A percentile compares a stretch with the other conserved stretches of the same genome.
phyloP scores from a whole-genome alignment of 2,113 vertebrate genomes.

The Paramormyrops kingsleyae region DNA sequence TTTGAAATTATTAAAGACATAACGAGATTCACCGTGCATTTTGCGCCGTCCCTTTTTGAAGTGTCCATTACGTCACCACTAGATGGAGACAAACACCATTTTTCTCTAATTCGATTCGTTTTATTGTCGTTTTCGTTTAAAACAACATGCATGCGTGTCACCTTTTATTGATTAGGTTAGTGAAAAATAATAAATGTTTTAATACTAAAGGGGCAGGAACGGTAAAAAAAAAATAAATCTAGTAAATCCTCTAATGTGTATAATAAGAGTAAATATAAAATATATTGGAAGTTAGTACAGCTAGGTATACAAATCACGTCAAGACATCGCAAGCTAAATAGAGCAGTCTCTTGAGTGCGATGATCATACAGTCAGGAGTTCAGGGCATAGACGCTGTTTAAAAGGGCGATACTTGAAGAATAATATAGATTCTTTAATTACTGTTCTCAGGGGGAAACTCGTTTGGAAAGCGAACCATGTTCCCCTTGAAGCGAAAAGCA shows the following conservation, averaged over 20 bases:
- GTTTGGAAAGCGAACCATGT: not conserved
- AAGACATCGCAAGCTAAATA: not conserved
- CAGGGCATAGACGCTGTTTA: not conserved
- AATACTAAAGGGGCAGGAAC: not conserved
- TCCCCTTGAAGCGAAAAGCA: not conserved
- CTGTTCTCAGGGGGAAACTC: not conserved
- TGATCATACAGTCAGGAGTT: not conserved
- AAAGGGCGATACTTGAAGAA: not conserved
- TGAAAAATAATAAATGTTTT: not conserved
- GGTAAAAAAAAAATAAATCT: not conserved
- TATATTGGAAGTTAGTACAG: not conserved
- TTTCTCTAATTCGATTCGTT: not conserved
- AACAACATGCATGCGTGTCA: not conserved
- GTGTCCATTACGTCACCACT: not conserved
- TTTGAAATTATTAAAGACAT: not conserved
- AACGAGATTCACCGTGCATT: not conserved
- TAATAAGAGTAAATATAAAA: not conserved
- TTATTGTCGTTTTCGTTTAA: not conserved
- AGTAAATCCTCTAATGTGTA: not conserved
- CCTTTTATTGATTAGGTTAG: not conserved
- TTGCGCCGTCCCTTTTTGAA: not conserved
- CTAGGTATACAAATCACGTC: not conserved
- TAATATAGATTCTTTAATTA: not conserved
- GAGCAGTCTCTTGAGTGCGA: not conserved
- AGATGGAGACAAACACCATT: conserved; percentile 10